A percentile compares a stretch with the other conserved stretches of the same genome.
These are phyloP conservation scores for Dolomedes plantarius DNA, from an alignment of 2,888 invertebrate species.

Conservation along the genomic window DNA sequence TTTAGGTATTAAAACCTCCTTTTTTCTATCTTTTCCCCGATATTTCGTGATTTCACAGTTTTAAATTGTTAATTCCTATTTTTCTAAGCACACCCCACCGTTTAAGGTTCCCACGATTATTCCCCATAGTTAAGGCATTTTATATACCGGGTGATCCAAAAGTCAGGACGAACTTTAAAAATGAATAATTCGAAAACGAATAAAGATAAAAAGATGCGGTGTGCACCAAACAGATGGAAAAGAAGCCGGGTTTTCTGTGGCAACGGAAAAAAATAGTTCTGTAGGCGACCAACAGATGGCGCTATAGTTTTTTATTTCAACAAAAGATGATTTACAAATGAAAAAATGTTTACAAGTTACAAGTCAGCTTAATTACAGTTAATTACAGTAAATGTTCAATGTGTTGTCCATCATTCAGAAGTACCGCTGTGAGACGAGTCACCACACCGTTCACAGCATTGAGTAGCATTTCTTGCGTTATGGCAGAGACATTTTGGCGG, in stretches of 20 bases:
- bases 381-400: conserved; percentile 22
- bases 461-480: background rate
- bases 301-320: conserved; percentile 3
- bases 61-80: too few relatives aligned
- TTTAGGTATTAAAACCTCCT: too few relatives aligned
- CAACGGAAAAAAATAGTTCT: conserved; percentile 1
- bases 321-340: conserved; percentile 5
- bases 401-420: conserved; percentile 18
- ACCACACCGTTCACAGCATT: conserved; percentile 19
- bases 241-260: conserved; percentile 15
- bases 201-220: conserved; percentile 9
- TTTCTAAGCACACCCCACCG: too few relatives aligned
- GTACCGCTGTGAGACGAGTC: background rate
- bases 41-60: too few relatives aligned
- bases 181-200: conserved; percentile 17
- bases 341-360: conserved; percentile 8
- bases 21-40: too few relatives aligned
- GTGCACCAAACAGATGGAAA: conserved; percentile 19
- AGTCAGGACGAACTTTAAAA: conserved; percentile 23
- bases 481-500: conserved; percentile 18
- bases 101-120: too few relatives aligned
- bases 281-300: conserved; percentile 13
- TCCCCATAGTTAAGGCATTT: too few relatives aligned
- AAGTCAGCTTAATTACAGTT: conserved; percentile 1
- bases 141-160: conserved; percentile 20